Conservation (phyloP, 2,888 invertebrate genomes). For the Aphidoletes aphidimyza region DNA sequence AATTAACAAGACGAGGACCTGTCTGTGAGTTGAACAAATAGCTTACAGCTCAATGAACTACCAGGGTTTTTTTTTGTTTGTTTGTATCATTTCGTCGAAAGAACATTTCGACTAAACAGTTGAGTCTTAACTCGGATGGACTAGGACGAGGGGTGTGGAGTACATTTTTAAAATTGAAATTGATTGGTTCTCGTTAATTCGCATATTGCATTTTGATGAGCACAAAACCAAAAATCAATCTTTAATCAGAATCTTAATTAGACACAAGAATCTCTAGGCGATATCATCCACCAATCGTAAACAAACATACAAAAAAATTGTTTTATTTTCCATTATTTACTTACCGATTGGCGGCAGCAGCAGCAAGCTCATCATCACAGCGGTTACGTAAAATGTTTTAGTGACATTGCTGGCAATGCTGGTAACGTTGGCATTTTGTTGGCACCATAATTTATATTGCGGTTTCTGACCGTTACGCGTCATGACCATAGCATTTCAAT, state of each 20-base stretch:
- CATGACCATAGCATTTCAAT: slow-evolving; percentile 53
- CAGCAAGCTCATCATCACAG: slow-evolving; percentile 33
- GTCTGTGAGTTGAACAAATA: not conserved
- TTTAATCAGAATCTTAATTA: slow-evolving; percentile 5
- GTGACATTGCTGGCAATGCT: slow-evolving; percentile 31
- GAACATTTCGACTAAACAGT: not conserved
- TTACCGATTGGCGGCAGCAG: slow-evolving; percentile 50
- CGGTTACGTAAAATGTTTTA: slow-evolving; percentile 31
- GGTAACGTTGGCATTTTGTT: slow-evolving; percentile 34
- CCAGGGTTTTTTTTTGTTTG: not conserved
- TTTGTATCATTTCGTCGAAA: too few relatives aligned
- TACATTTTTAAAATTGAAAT: not conserved
- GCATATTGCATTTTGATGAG: not conserved
- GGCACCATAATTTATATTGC: slow-evolving; percentile 52
- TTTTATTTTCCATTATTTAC: not conserved
- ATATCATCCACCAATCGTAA: too few relatives aligned
- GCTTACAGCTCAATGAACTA: not conserved
- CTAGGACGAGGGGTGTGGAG: not conserved
- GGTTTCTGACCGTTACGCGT: slow-evolving; percentile 53
- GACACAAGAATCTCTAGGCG: too few relatives aligned
- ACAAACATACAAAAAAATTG: not conserved
- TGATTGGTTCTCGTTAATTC: not conserved
- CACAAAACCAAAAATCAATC: not conserved
- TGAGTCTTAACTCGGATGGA: not conserved
- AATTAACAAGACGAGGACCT: slow-evolving; percentile 28